Evolutionary conservation across 2,113 vertebrate genomes (phyloP), one percentile per base, ranked within the genome.

Genomic region (Apteryx owenii): DNA sequence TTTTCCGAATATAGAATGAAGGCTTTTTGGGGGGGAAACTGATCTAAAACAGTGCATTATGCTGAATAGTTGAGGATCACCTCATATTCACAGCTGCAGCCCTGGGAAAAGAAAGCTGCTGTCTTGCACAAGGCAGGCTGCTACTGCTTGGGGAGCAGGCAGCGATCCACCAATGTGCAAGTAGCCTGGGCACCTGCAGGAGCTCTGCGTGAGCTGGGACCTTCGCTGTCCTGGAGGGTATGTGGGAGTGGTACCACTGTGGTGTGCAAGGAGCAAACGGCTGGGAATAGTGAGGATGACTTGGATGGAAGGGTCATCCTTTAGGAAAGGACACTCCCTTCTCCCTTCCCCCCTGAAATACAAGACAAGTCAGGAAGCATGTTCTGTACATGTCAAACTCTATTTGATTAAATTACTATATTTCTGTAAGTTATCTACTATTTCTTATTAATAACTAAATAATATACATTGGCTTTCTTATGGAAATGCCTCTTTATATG

Each of bases 181-280:
- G 29, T 31, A 60, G 56, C 56, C 29, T 33, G 56, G 29, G 31
- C 29, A 16, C 10, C 29, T 44, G 12, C 46, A 48, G 22, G 25
- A 83, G 18, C 38, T 11, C 31, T 12, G 4, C 53, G 82, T 48
- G 26, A 83, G 42, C 10, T 0, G 4, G 61, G 12, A 70, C 3
- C 1, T 70, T 62, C 70, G 3, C 22, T 75, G 50, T 44, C 12
- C 8, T 0, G 0, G 10, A 2, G 1, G 8, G 7, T 5, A 16
- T 54, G 28, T 15, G 42, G 65, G 19, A 66, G 9, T 18, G n/a
- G 5, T 29, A 51, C 5, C 42, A 12, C 28, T 21, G 6, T 62
- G 25, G 11, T 29, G 2, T 25, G 3, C 22, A 44, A 13, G 33
- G 36, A 38, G 23, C 3, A 31, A 33, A 21, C 3, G 8, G 12